Base-by-base conservation (phyloP, 2,113 vertebrate genomes). In the Tragelaphus imberbis region DNA sequence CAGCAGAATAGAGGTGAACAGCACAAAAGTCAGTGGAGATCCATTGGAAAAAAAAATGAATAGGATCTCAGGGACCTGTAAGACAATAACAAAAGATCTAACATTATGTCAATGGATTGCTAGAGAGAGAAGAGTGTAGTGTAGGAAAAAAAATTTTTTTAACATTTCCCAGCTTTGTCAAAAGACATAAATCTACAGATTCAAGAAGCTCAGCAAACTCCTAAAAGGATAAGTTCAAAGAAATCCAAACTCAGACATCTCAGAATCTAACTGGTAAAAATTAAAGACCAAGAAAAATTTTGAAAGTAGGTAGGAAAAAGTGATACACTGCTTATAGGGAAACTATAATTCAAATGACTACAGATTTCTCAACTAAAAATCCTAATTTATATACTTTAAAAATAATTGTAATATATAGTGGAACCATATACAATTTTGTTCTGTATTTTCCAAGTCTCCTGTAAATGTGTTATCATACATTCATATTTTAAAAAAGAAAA, bases 131-230 rank as follows among this genome's bases (percentile, higher is more conserved):
- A 61, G 21, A 17, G 27, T 19, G 9, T 9, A 25, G 21, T 68
- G 19, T 3, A 79, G 82, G 30, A 30, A 63, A 94, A 94, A 47
- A 49, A 77, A 44, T 44, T n/a, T 49, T 14, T 55, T 84, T 55
- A 25, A 95, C 23, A 89, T n/a, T 44, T 91, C 44, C 47, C 28
- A 71, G 88, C 21, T 61, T 25, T 58, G 33, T 27, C 15, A 93
- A 97, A 95, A 97, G 30, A 93, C 25, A 56, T 30, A 89, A 91
- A 80, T 23, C 30, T 90, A 80, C 23, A 81, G 68, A 95, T 91
- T 75, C 36, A 93, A 94, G 59, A 65, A 90, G n/a, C 8, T 89
- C 16, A 82, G n/a, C 0, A 33, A 75, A 55, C 28, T 65, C 47
- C 3, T 53, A 68, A 90, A 80, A 44, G 63, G 23, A 85, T 53